Percentiles rank a stretch among this genome's conserved stretches.
These are phyloP conservation scores for Chelonus insularis DNA, from an alignment of 1,140 invertebrate genomes.

Conservation along the genomic window DNA sequence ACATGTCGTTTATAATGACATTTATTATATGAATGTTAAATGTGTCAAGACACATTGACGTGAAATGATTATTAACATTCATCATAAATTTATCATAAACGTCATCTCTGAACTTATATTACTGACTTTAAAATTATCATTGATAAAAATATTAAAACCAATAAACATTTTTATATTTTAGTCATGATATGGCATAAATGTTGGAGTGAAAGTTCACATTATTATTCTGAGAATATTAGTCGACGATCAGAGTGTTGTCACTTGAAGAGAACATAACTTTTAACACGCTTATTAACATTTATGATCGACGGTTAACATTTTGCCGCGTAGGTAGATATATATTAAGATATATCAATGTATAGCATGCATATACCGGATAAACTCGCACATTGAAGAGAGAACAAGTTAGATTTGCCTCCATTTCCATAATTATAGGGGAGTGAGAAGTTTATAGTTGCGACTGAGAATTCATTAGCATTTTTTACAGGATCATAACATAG, in stretches of 20 bases:
- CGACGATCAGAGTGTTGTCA: constrained; percentile 32
- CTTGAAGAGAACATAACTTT: constrained; percentile 38
- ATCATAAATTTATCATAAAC: no score
- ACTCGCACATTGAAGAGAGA: constrained; percentile 8
- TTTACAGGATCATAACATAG: constrained; percentile 39
- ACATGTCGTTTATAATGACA: no score
- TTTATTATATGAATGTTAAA: no score
- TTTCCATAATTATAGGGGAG: constrained; percentile 45
- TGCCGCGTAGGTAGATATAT: constrained; percentile 30
- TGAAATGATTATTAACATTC: no score
- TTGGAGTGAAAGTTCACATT: neutral
- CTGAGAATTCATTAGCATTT: constrained; percentile 46
- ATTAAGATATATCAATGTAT: constrained; percentile 40
- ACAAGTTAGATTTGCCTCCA: constrained; percentile 26
- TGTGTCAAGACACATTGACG: no score
- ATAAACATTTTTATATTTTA: neutral
- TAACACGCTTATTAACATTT: constrained; percentile 41
- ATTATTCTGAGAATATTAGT: constrained; percentile 9
- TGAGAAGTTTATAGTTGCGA: constrained; percentile 37
- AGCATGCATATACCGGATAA: no score
- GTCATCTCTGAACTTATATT: no score
- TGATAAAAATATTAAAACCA: no score
- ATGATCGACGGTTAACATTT: constrained; percentile 39
- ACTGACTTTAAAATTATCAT: no score
- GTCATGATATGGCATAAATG: neutral